A percentile compares a stretch with the other conserved stretches of the same genome.
phyloP scores from a whole-genome alignment of 2,888 invertebrate species.

The Metallyticus violacea region DNA sequence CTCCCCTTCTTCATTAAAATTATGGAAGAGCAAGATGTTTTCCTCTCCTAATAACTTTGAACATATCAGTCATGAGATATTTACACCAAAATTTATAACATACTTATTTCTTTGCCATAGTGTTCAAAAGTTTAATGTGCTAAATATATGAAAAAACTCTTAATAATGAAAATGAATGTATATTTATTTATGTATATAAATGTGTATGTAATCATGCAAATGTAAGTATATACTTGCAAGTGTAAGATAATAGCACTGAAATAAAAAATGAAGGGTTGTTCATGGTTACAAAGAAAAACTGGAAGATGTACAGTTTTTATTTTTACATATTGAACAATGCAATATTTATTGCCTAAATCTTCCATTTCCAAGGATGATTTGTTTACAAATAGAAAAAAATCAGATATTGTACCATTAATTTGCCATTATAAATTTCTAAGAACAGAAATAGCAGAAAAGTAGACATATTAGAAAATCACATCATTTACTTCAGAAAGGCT shows the following conservation, averaged over 20 bases:
- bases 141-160: neutral
- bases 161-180: neutral
- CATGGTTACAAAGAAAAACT: neutral
- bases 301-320: too few relatives aligned
- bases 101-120: neutral
- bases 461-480: too few relatives aligned
- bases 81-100: neutral
- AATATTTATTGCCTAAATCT: too few relatives aligned
- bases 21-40: neutral
- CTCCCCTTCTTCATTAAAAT: neutral
- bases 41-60: neutral
- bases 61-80: neutral
- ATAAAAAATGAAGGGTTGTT: neutral
- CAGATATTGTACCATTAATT: too few relatives aligned
- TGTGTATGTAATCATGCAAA: too few relatives aligned
- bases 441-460: too few relatives aligned
- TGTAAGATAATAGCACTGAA: neutral
- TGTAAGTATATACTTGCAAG: neutral
- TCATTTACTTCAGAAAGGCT: too few relatives aligned
- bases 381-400: too few relatives aligned
- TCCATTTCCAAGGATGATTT: too few relatives aligned
- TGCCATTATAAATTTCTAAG: too few relatives aligned
- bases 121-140: neutral
- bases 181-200: too few relatives aligned
- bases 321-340: too few relatives aligned